A percentile compares a stretch with the other conserved stretches of the same genome.
These are phyloP conservation scores for Calyptommatus sinebrachiatus DNA, from an alignment of 2,113 vertebrate species.

Conservation along the genomic window DNA sequence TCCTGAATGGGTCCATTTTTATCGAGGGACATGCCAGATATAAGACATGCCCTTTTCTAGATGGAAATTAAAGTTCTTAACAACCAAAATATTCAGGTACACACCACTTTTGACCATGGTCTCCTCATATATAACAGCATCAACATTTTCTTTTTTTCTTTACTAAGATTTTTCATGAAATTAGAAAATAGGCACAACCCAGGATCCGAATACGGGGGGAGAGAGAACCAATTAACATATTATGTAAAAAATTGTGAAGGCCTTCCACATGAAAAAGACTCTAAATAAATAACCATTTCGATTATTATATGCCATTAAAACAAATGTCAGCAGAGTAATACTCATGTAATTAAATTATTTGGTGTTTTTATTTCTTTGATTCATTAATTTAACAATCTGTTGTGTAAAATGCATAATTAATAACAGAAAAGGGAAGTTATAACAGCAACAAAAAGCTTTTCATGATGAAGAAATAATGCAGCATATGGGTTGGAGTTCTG, in stretches of 20 bases:
- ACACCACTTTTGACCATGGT: too few relatives aligned
- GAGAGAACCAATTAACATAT: constrained; percentile 2
- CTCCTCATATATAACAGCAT: background rate
- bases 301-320: constrained; percentile 49
- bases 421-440: constrained; percentile 23
- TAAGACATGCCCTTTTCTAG: background rate
- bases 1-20: too few relatives aligned
- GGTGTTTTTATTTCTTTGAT: constrained; percentile 58
- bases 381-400: constrained; percentile 55
- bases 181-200: background rate
- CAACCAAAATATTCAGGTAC: background rate
- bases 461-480: constrained; percentile 55
- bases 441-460: constrained; percentile 24
- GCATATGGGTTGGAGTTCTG: background rate
- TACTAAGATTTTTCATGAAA: background rate
- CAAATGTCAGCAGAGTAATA: constrained; percentile 46
- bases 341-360: constrained; percentile 63
- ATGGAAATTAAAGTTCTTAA: background rate
- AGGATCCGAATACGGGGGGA: background rate
- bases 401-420: constrained; percentile 63
- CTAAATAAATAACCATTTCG: constrained; percentile 45
- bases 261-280: constrained; percentile 28
- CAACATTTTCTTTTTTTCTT: background rate
- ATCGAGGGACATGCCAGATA: too few relatives aligned
- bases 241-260: constrained; percentile 8